Evolutionary conservation across 2,797 vertebrate genomes (phyloP), one percentile per base, ranked within the genome.

Genomic region (Parauchenoglanis ngamensis): DNA sequence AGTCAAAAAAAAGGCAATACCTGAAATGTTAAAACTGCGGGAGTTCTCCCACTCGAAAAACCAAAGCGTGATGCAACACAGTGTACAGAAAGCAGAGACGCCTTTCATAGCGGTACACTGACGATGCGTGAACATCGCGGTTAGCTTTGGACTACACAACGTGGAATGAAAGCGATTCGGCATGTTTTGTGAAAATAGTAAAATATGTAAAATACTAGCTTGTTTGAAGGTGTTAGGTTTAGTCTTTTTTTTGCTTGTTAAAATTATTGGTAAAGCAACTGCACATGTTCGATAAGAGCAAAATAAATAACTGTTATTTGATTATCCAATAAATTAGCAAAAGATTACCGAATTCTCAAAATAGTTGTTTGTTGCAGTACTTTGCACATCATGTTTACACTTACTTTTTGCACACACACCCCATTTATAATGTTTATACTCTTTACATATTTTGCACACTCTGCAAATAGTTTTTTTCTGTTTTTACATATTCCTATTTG

Each of bases 21-120:
- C 80, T 83, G 59, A 65, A 82, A 82, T 65, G 44, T 59, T 65
- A 12, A 82, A 82, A 82, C 79, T 81, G 59, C 10, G 35, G 35
- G 57, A 81, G 40, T 67, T 80, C 56, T 59, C 56, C 6, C 4
- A 28, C 7, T 49, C 3, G 1, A 2, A 44, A 35, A 49, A 28
- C 15, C 8, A 28, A 67, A 28, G 80, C 4, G 25, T 82, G 25
- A 82, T 67, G 59, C 80, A 65, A 82, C 44, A 19, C 59, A 82
- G 61, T 65, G 25, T 65, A 82, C 15, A 63, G 79, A 81, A 82
- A 49, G 23, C 61, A 67, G 15, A 63, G 78, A 17, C 7, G 25
- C 49, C 75, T 54, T 54, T 77, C 75, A 76, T 2, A 61, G 56
- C 35, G 23, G 31, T 44, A 44, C 78, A 80, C 13, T 25, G 35